phyloP scores from a whole-genome alignment of 2,888 invertebrate genomes.

The Diplazon laetatorius region DNA sequence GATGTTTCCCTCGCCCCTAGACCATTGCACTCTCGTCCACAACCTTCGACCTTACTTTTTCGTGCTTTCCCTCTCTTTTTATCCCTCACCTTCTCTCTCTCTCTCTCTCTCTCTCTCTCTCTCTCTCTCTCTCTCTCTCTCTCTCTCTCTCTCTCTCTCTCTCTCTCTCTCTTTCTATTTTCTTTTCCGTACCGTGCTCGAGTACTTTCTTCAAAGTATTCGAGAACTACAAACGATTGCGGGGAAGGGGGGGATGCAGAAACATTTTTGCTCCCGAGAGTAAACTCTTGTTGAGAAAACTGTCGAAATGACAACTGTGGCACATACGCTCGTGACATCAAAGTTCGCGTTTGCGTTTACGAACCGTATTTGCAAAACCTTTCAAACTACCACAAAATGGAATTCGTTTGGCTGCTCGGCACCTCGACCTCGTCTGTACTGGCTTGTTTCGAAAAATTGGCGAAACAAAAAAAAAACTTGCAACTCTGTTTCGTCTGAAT shows the following conservation, averaged over 20 bases:
- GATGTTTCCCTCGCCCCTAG: conserved; percentile 10
- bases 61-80: no score
- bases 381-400: conserved; percentile 2
- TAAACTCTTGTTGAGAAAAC: conserved; percentile 38
- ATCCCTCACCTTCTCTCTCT: no score
- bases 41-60: not conserved
- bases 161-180: conserved; percentile 23
- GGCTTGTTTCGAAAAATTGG: not conserved
- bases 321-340: conserved; percentile 38
- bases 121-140: no score
- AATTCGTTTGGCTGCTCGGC: conserved; percentile 14
- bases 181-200: conserved; percentile 7
- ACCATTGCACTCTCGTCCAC: conserved; percentile 14
- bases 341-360: conserved; percentile 41
- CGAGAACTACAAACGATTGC: conserved; percentile 46
- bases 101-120: no score
- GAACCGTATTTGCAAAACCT: conserved; percentile 16
- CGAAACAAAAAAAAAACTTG: no score
- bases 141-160: no score
- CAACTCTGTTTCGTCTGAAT: not conserved
- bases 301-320: conserved; percentile 17
- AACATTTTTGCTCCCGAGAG: conserved; percentile 31
- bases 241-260: conserved; percentile 30
- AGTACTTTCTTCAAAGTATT: not conserved
- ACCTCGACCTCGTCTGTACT: not conserved